A percentile compares a stretch with the other conserved stretches of the same genome.
These are phyloP conservation scores for Cantharis flavilabris DNA, from an alignment of 2,888 invertebrate species.

Conservation along the genomic window DNA sequence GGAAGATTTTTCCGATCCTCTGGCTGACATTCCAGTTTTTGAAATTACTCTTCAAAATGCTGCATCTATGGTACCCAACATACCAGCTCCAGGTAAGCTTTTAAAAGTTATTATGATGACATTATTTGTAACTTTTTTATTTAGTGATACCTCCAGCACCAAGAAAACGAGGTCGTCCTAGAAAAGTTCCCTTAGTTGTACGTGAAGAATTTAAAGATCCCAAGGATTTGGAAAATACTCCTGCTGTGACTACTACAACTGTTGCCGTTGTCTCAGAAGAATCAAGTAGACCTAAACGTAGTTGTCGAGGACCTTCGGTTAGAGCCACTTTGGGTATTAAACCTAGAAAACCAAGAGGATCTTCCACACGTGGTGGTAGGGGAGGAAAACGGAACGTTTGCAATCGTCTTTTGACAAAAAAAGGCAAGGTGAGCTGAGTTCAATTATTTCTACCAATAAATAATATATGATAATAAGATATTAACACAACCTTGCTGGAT, in stretches of 20 bases:
- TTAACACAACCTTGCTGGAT: neutral
- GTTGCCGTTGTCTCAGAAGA: slow-evolving; percentile 27
- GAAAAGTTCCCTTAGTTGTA: slow-evolving; percentile 55
- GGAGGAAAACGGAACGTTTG: slow-evolving; percentile 26
- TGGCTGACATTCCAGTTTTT: slow-evolving; percentile 40
- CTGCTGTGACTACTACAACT: neutral
- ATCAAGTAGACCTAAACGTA: slow-evolving; percentile 52
- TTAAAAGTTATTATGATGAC: neutral
- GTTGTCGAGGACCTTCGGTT: slow-evolving; percentile 53
- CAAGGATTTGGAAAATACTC: slow-evolving; percentile 30
- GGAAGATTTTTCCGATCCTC: slow-evolving; percentile 38
- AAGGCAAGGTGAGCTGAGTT: slow-evolving; percentile 1
- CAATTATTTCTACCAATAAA: neutral
- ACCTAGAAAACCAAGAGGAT: slow-evolving; percentile 51
- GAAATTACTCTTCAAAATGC: slow-evolving; percentile 39
- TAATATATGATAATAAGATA: neutral
- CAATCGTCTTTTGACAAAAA: neutral
- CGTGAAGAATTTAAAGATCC: slow-evolving; percentile 50
- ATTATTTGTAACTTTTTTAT: slow-evolving; percentile 5
- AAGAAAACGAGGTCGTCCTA: slow-evolving; percentile 58
- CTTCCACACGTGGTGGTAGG: slow-evolving; percentile 47
- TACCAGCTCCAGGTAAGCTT: slow-evolving; percentile 6
- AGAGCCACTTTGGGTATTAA: slow-evolving; percentile 52
- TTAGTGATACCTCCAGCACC: slow-evolving; percentile 42
- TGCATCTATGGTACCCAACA: neutral